Percentiles rank a stretch among this genome's conserved stretches.
Evolutionary conservation across 2,888 invertebrate genomes (phyloP).

Genomic region (Drosophila nr. perissopoda): DNA sequence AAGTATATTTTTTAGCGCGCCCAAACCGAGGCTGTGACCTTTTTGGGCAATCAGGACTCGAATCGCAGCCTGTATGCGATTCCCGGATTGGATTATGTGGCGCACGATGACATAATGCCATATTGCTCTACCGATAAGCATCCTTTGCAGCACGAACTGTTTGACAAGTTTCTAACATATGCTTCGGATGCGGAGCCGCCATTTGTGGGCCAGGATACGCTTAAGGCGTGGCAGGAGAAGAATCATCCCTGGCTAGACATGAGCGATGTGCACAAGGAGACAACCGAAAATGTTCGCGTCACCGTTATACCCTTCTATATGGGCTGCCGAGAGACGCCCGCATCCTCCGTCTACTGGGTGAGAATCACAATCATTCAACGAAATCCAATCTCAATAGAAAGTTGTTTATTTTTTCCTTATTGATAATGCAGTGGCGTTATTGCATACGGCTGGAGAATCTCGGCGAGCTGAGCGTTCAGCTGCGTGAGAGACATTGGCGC

Average conservation of each 20-base stretch:
- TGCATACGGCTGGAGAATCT: slow-evolving; percentile 98
- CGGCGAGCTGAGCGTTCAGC: slow-evolving; percentile 94
- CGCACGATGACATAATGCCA: slow-evolving; percentile 98
- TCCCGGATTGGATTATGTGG: slow-evolving; percentile 98
- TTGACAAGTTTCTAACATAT: slow-evolving; percentile 96
- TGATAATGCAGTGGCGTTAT: slow-evolving; percentile 93
- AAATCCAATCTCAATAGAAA: not conserved
- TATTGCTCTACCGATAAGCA: slow-evolving; percentile 93
- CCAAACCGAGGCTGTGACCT: slow-evolving; percentile 99
- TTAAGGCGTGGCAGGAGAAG: slow-evolving; percentile 98
- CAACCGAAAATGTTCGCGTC: slow-evolving; percentile 93
- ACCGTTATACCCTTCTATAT: slow-evolving; percentile 99
- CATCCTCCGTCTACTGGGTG: slow-evolving; percentile 94
- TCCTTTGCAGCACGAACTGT: slow-evolving; percentile 97
- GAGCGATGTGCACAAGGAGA: slow-evolving; percentile 98
- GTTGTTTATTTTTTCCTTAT: not conserved
- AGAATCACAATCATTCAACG: slow-evolving; percentile 5
- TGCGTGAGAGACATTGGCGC: slow-evolving; percentile 98
- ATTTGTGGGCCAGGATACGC: slow-evolving; percentile 94
- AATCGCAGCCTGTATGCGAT: slow-evolving; percentile 97
- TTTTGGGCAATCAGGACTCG: slow-evolving; percentile 97
- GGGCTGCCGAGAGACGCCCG: slow-evolving; percentile 96
- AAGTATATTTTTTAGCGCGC: slow-evolving; percentile 88
- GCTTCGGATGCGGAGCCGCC: slow-evolving; percentile 93
- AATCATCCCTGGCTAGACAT: slow-evolving; percentile 98